phyloP scores from a whole-genome alignment of 2,113 vertebrate genomes.

The Diglossa brunneiventris region DNA sequence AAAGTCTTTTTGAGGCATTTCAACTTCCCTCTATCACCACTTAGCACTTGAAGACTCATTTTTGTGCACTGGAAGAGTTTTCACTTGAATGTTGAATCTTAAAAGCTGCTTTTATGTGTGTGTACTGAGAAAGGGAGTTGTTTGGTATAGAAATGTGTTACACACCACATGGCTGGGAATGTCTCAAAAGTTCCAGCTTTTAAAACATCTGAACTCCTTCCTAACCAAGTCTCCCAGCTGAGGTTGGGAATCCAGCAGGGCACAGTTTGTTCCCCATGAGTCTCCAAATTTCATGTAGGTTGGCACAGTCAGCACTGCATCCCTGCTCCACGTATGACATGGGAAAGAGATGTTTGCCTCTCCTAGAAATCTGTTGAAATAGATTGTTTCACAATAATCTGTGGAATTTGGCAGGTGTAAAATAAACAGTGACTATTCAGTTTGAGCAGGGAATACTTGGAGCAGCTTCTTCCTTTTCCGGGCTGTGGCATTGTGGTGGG shows the following conservation, averaged over 20 bases:
- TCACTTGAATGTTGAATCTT: neutral
- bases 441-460: neutral
- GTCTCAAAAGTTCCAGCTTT: neutral
- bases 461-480: neutral
- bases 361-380: neutral
- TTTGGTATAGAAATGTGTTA: neutral
- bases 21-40: neutral
- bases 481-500: fast-evolving
- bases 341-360: neutral
- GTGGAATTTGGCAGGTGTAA: neutral
- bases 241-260: neutral
- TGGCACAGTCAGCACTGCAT: neutral
- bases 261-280: neutral
- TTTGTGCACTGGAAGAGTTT: neutral
- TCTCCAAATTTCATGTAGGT: fast-evolving
- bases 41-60: neutral
- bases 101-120: neutral
- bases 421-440: neutral
- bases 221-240: neutral
- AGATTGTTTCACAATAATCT: neutral
- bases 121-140: neutral
- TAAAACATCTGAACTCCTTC: neutral
- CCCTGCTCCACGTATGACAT: fast-evolving
- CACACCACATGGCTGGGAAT: neutral
- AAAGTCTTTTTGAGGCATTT: neutral